These are phyloP conservation scores for Magallana ariakensis DNA, from an alignment of 1,140 invertebrate species.

Conservation along the genomic window DNA sequence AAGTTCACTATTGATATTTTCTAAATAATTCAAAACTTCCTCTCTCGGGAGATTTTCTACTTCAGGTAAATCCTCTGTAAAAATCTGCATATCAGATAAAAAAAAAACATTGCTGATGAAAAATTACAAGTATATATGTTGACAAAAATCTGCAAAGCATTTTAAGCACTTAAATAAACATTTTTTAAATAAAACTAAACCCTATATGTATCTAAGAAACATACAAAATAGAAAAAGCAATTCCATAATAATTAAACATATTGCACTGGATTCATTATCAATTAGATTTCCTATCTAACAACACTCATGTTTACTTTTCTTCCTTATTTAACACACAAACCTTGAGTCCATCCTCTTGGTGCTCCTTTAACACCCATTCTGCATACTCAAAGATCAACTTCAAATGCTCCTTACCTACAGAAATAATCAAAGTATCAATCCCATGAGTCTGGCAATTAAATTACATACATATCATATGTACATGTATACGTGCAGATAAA, in stretches of 20 bases:
- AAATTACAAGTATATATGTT: no score
- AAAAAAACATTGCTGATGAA: conserved; percentile 8
- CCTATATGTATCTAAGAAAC: no score
- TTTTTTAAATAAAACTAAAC: no score
- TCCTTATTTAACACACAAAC: conserved; percentile 59
- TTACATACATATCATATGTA: not conserved
- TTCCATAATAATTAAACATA: no score
- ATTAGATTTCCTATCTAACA: no score
- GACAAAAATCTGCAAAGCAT: no score
- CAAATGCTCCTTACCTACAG: conserved; percentile 88
- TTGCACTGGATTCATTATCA: no score
- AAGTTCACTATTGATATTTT: conserved; percentile 88
- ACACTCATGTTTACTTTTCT: no score
- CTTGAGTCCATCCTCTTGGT: conserved; percentile 93
- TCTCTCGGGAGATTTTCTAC: conserved; percentile 93
- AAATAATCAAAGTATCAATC: conserved; percentile 46
- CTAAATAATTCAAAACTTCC: conserved; percentile 92
- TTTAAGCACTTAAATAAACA: no score
- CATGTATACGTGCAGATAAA: no score
- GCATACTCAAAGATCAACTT: conserved; percentile 96
- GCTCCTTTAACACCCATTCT: conserved; percentile 92
- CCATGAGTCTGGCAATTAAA: no score
- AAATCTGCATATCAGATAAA: conserved; percentile 83
- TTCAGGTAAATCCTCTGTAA: conserved; percentile 94
- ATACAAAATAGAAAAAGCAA: no score